Percentiles rank a stretch among this genome's conserved stretches.
phyloP scores from a whole-genome alignment of 2,113 vertebrate genomes.

The Catharus minimus region DNA sequence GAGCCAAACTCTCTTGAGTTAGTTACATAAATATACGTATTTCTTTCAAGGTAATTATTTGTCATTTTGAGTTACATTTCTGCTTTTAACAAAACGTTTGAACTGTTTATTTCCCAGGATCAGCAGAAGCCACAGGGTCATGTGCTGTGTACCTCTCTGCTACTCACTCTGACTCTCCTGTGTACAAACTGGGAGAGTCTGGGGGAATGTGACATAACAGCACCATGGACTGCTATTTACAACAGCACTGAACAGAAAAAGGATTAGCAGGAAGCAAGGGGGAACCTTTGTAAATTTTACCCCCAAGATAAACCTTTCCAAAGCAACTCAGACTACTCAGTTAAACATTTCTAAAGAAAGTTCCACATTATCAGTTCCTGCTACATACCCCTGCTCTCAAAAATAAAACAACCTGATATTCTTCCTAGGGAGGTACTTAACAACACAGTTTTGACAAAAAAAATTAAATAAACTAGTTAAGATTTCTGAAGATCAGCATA shows the following conservation, averaged over 20 bases:
- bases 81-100: background rate
- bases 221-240: background rate
- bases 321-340: background rate
- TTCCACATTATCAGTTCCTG: background rate
- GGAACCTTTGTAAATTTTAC: background rate
- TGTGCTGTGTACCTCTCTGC: background rate
- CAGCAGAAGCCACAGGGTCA: background rate
- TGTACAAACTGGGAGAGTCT: background rate
- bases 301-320: background rate
- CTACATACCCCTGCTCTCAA: fast-evolving
- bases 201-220: background rate
- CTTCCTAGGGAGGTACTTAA: background rate
- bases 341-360: background rate
- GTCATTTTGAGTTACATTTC: background rate
- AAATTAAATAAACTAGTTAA: background rate
- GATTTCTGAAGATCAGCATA: background rate
- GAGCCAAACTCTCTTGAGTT: background rate
- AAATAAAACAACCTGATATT: background rate
- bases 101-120: background rate
- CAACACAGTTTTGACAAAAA: background rate
- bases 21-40: background rate
- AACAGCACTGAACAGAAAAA: background rate
- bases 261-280: background rate
- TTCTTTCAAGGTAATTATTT: background rate
- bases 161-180: background rate